Conservation (phyloP, 2,888 invertebrate species). For the Coenonympha glycerion region DNA sequence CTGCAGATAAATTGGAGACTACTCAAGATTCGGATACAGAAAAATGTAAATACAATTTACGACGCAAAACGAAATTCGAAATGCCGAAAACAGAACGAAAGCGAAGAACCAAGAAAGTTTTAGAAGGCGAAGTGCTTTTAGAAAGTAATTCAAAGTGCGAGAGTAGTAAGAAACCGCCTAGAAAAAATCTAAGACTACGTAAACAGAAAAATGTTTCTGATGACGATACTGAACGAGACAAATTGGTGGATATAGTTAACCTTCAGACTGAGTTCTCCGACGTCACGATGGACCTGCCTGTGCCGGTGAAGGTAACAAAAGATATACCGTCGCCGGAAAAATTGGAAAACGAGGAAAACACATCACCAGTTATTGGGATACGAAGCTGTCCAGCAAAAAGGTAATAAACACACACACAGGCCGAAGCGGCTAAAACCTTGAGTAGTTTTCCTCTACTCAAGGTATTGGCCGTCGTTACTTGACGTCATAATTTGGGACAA, state of each 20-base stretch:
- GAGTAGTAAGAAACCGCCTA: slow-evolving; percentile 34
- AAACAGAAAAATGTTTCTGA: slow-evolving; percentile 40
- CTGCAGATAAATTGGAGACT: slow-evolving; percentile 14
- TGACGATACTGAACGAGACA: slow-evolving; percentile 35
- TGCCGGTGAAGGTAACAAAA: slow-evolving; percentile 38
- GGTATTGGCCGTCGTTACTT: too few relatives aligned
- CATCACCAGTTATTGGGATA: slow-evolving; percentile 39
- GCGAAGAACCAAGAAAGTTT: slow-evolving; percentile 21
- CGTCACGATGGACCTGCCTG: slow-evolving; percentile 54
- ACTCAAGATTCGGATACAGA: slow-evolving; percentile 23
- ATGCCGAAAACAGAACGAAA: slow-evolving; percentile 25
- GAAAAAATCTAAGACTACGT: slow-evolving; percentile 47
- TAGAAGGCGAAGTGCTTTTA: slow-evolving; percentile 33
- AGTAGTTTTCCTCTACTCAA: too few relatives aligned
- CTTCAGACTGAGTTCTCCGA: slow-evolving; percentile 61
- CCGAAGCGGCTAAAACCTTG: too few relatives aligned
- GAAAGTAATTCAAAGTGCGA: slow-evolving; percentile 43
- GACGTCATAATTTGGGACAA: too few relatives aligned
- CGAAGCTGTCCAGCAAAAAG: slow-evolving; percentile 65
- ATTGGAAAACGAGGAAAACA: slow-evolving; percentile 42
- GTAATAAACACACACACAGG: too few relatives aligned
- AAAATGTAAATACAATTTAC: slow-evolving; percentile 49
- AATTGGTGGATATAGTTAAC: slow-evolving; percentile 58
- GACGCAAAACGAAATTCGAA: slow-evolving; percentile 34
- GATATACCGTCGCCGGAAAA: slow-evolving; percentile 62